Conservation (phyloP, 2,888 invertebrate species). For the Ellobium chinense region DNA sequence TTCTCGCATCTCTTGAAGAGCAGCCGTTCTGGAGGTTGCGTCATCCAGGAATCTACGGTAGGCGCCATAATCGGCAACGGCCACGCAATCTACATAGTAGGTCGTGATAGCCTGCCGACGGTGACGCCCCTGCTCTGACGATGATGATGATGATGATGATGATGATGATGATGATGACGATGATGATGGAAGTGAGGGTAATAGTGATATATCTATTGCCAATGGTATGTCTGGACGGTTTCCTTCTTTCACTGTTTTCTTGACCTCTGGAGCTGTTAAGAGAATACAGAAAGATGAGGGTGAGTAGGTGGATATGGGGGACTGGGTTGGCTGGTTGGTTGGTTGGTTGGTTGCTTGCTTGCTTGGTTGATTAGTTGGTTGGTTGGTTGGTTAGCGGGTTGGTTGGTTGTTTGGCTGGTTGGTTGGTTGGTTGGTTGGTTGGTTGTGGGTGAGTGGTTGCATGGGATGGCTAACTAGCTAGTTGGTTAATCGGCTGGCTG, state of each 20-base stretch:
- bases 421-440: too few relatives aligned
- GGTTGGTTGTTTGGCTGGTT: too few relatives aligned
- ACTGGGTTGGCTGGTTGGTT: too few relatives aligned
- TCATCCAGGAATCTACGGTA: conserved; percentile 9
- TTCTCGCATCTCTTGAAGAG: conserved; percentile 31
- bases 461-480: too few relatives aligned
- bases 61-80: conserved; percentile 26
- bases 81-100: conserved; percentile 40
- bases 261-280: neutral
- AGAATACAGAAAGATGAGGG: neutral
- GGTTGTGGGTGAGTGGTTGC: too few relatives aligned
- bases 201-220: neutral
- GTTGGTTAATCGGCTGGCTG: too few relatives aligned
- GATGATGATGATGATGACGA: neutral
- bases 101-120: neutral
- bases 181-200: neutral
- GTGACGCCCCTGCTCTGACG: neutral
- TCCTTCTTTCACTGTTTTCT: neutral
- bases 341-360: too few relatives aligned
- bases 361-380: too few relatives aligned
- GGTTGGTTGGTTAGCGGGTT: too few relatives aligned
- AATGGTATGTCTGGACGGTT: neutral
- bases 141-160: neutral
- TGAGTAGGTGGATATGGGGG: too few relatives aligned
- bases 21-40: neutral